Conservation (phyloP, 1,140 invertebrate genomes). For the Atta texana region DNA sequence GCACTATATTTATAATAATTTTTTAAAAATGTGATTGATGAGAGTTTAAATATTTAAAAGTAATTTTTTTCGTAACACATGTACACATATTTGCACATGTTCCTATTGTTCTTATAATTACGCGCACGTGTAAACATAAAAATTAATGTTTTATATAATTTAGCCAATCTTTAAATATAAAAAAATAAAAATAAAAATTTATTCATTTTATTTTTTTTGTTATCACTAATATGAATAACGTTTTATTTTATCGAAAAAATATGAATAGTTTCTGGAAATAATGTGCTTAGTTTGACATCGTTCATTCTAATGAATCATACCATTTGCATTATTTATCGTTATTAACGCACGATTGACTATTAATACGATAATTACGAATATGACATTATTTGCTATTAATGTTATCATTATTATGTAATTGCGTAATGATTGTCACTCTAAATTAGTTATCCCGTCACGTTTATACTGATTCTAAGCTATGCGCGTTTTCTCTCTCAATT, state of each 20-base stretch:
- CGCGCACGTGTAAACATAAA: background rate
- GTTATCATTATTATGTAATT: constrained; percentile 47
- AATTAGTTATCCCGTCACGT: constrained; percentile 45
- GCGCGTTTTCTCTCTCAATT: constrained; percentile 27
- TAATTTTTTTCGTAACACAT: background rate
- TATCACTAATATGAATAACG: background rate
- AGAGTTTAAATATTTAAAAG: background rate
- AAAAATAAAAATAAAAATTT: background rate
- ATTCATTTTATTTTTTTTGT: background rate
- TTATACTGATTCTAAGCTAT: constrained; percentile 30
- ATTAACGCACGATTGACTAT: constrained; percentile 24
- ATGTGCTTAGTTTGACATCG: background rate
- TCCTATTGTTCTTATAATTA: background rate
- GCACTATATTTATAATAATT: background rate
- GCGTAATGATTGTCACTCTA: constrained; percentile 32
- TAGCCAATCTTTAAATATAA: background rate
- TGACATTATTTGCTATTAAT: constrained; percentile 38
- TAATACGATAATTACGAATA: constrained; percentile 40
- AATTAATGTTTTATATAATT: background rate
- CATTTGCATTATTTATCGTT: constrained; percentile 20
- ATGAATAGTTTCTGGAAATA: background rate
- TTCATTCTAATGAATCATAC: background rate
- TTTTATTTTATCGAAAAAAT: background rate
- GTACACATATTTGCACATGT: background rate
- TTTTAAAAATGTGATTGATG: background rate